phyloP scores from a whole-genome alignment of 2,113 vertebrate genomes.

The Chloropsis hardwickii region DNA sequence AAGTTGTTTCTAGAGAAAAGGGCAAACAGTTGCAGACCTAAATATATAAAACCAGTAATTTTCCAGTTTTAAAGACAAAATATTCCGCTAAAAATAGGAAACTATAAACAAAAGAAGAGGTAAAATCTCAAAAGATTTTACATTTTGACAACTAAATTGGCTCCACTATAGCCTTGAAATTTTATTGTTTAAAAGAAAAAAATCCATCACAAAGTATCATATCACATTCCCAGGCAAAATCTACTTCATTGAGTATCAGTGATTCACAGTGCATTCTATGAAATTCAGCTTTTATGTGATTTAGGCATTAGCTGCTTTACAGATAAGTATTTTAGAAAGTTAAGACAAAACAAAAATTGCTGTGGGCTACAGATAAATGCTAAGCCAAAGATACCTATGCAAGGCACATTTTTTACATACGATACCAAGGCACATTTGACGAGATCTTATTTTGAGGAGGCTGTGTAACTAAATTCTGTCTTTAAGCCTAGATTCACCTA shows the following conservation, averaged over 20 bases:
- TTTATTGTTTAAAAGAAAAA: background rate
- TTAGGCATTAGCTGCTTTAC: background rate
- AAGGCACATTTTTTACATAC: background rate
- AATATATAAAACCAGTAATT: background rate
- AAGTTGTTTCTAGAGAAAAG: background rate
- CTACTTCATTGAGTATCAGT: background rate
- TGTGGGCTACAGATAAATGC: background rate
- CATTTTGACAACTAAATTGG: background rate
- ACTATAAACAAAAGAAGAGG: background rate
- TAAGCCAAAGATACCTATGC: background rate
- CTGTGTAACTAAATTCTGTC: background rate
- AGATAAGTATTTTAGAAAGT: background rate
- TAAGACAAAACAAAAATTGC: background rate
- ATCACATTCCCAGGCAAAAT: background rate
- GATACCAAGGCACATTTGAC: rapidly evolving
- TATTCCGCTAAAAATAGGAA: background rate
- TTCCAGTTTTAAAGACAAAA: background rate
- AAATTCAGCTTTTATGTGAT: background rate
- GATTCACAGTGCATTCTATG: background rate
- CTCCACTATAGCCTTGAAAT: background rate
- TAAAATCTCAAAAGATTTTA: background rate
- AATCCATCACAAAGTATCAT: background rate
- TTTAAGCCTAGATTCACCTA: background rate
- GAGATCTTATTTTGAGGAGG: background rate
- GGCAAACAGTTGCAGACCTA: background rate